phyloP scores from a whole-genome alignment of 2,797 vertebrate genomes.

The Propithecus deckenii region DNA sequence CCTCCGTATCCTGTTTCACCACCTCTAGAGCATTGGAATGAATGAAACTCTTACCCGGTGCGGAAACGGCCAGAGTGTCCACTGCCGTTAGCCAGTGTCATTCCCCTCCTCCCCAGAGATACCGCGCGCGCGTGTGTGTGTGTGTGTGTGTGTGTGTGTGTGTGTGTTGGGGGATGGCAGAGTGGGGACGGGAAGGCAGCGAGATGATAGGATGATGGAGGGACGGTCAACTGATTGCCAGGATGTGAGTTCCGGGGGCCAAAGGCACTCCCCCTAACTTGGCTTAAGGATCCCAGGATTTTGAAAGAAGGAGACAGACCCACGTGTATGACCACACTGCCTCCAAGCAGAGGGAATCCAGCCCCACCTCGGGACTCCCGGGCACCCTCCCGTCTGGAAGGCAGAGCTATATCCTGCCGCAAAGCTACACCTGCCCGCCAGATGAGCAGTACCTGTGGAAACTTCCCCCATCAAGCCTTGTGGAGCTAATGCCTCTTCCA shows the following conservation, averaged over 20 bases:
- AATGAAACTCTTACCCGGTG: not conserved
- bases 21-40: not conserved
- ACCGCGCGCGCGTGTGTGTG: not conserved
- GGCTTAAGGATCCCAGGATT: not conserved
- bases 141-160: not conserved
- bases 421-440: slow-evolving; percentile 76
- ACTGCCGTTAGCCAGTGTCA: not conserved
- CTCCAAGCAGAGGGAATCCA: slow-evolving; percentile 1
- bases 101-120: not conserved
- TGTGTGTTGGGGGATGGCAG: not conserved
- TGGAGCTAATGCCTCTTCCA: slow-evolving; percentile 39
- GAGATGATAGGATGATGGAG: not conserved
- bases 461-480: slow-evolving; percentile 53
- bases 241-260: not conserved
- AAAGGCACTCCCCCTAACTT: not conserved
- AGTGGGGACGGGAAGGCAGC: not conserved
- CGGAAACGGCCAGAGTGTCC: not conserved
- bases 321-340: not conserved
- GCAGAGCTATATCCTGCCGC: slow-evolving; percentile 56
- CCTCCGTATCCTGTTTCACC: not conserved
- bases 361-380: not conserved
- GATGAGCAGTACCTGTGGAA: slow-evolving; percentile 76
- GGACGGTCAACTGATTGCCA: not conserved
- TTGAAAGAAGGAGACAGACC: not conserved
- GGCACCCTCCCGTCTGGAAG: slow-evolving; percentile 72